Percentiles rank a stretch among this genome's conserved stretches.
phyloP scores from a whole-genome alignment of 2,888 invertebrate genomes.

The Drosophila borealis region DNA sequence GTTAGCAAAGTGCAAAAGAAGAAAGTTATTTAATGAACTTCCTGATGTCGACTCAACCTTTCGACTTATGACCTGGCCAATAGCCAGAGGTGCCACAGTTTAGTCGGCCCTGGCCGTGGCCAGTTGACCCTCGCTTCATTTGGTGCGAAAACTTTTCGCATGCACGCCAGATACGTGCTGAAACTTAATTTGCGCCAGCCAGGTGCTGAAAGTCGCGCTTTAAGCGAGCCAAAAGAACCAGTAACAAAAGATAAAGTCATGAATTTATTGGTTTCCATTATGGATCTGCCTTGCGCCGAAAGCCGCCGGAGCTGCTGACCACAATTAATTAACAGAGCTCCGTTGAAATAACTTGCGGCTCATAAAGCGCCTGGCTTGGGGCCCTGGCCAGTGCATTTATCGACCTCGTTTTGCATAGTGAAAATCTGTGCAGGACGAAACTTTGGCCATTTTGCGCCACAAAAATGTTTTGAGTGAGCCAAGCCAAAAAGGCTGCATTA shows the following conservation, averaged over 20 bases:
- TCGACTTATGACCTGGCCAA: conserved; percentile 39
- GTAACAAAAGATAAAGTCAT: conserved; percentile 14
- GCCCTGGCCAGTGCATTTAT: conserved; percentile 4
- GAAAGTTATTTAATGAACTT: conserved; percentile 72
- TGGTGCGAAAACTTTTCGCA: conserved; percentile 67
- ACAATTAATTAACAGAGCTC: conserved; percentile 59
- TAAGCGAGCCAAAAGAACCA: conserved; percentile 13
- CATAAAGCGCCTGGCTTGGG: conserved; percentile 1
- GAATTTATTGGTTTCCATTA: conserved; percentile 65
- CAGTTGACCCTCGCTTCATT: conserved; percentile 64
- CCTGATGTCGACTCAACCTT: conserved; percentile 65
- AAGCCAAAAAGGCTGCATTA: conserved; percentile 30
- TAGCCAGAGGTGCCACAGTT: conserved; percentile 26
- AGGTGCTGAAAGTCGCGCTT: conserved; percentile 33
- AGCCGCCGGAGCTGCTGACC: conserved; percentile 40
- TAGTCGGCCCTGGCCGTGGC: conserved; percentile 35
- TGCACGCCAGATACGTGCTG: conserved; percentile 66
- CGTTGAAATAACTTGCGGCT: conserved; percentile 33
- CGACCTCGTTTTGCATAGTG: conserved; percentile 8
- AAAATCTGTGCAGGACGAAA: conserved; percentile 24
- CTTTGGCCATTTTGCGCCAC: conserved; percentile 33
- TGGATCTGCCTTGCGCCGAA: conserved; percentile 15
- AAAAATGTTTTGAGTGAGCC: conserved; percentile 32
- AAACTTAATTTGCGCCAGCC: conserved; percentile 67
- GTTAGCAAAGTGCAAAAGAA: conserved; percentile 39